Evolutionary conservation across 2,888 invertebrate species (phyloP), one percentile per base, ranked within the genome.

Genomic region (Microdon myrmicae): DNA sequence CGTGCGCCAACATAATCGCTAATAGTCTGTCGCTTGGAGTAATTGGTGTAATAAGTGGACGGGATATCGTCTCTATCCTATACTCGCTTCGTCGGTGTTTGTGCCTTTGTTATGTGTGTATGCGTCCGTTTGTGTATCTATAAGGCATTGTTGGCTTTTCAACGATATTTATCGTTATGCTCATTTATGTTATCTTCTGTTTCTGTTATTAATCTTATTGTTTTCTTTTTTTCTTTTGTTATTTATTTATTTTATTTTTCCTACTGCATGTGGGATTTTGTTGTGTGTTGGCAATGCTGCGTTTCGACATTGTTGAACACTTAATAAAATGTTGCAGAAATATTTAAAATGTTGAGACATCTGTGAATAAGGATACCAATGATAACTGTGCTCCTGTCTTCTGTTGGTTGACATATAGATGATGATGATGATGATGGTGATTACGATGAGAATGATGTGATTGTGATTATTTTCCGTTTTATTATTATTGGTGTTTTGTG

Each of bases 1-100:
- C 66, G 66, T 66, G 66, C 66, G 66, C 66, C 58, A 61, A 54
- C 66, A 66, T 66, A 66, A 66, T 66, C 66, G 53, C 54, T 66
- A 59, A 64, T 64, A 64, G 64, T 58, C 64, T 64, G 58, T 64
- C 58, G 58, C 51, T 58, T 20, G 51, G 51, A 58, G 64, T 64
- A 64, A 64, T 64, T 64, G 64, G 51, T 64, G 64, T 64, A 64
- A 64, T 64, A 64, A 64, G 64, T 64, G 58, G 56, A 43, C 31
- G 22, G 31, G 22, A n/a, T n/a, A n/a, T 43, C 31, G 31, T 13
- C n/a, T n/a, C n/a, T n/a, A n/a, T n/a, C n/a, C n/a, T n/a, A n/a
- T n/a, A n/a, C 38, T 38, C 22, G 37, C 13, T 5, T 37, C 2
- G 5, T 5, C 16, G 14, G 10, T 14, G 12, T 32, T n/a, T 17